These are phyloP conservation scores for Panurus biarmicus DNA, from an alignment of 2,113 vertebrate genomes.

Conservation along the genomic window DNA sequence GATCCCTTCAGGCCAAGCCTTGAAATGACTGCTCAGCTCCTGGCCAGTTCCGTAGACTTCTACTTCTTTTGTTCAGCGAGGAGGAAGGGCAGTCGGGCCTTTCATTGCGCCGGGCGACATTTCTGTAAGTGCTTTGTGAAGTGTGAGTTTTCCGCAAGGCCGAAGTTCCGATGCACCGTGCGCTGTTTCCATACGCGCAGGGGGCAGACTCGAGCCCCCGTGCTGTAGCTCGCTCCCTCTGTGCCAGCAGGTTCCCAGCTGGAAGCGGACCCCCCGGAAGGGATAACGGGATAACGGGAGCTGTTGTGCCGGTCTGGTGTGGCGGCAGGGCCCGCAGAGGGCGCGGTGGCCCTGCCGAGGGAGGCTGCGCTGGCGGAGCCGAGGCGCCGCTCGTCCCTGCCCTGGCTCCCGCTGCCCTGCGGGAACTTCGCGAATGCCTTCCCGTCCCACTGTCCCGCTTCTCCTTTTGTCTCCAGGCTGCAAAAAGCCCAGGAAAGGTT, in stretches of 20 bases:
- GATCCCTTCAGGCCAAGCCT: not conserved
- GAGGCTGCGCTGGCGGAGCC: rapidly evolving
- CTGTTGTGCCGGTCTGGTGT: not conserved
- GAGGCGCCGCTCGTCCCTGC: too few relatives aligned
- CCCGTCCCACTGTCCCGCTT: not conserved
- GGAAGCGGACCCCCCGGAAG: rapidly evolving
- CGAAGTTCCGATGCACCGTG: rapidly evolving
- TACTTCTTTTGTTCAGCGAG: not conserved
- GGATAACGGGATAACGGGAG: not conserved
- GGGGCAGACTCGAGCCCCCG: not conserved
- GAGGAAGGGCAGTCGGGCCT: not conserved
- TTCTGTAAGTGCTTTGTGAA: not conserved
- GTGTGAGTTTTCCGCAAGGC: not conserved
- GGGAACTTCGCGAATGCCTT: not conserved
- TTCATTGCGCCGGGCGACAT: not conserved
- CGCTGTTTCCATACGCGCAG: rapidly evolving
- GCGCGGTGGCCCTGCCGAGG: not conserved
- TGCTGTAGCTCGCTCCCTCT: not conserved
- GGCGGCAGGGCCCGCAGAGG: not conserved
- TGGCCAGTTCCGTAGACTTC: not conserved
- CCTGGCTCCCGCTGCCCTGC: not conserved
- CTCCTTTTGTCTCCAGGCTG: not conserved
- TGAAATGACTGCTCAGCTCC: not conserved
- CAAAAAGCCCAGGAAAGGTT: not conserved
- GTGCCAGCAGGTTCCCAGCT: not conserved